A percentile compares a stretch with the other conserved stretches of the same genome.
These are phyloP conservation scores for Drosophila bipectinata DNA, from an alignment of 1,140 invertebrate species.

Conservation along the genomic window DNA sequence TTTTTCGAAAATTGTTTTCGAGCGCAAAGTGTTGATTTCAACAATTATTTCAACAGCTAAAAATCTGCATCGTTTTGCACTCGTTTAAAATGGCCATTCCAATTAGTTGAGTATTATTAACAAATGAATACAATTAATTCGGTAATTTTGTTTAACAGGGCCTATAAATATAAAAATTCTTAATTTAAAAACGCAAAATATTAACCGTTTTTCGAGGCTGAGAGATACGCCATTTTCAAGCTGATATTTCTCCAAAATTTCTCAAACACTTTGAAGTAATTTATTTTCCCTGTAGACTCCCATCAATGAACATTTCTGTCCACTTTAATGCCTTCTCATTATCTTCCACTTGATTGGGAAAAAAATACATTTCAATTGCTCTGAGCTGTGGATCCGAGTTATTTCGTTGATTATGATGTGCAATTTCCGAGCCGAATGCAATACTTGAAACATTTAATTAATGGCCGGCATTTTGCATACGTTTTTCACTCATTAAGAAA, in stretches of 20 bases:
- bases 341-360: constrained; percentile 22
- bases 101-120: constrained; percentile 13
- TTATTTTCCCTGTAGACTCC: neutral
- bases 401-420: constrained; percentile 48
- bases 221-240: neutral
- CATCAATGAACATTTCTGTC: neutral
- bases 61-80: constrained; percentile 41
- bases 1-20: constrained; percentile 30
- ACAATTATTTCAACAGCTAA: constrained; percentile 49
- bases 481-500: constrained; percentile 62
- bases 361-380: constrained; percentile 55
- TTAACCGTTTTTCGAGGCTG: neutral
- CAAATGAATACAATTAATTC: constrained; percentile 13
- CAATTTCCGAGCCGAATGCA: constrained; percentile 18
- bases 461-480: constrained; percentile 66
- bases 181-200: constrained; percentile 1
- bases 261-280: neutral
- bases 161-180: constrained; percentile 1
- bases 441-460: constrained; percentile 66
- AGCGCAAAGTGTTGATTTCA: constrained; percentile 30
- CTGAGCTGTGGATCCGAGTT: constrained; percentile 36
- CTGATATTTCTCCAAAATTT: neutral
- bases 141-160: neutral
- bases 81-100: constrained; percentile 12
- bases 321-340: constrained; percentile 32